Conservation (phyloP, 2,113 vertebrate species). For the Struthio camelus region DNA sequence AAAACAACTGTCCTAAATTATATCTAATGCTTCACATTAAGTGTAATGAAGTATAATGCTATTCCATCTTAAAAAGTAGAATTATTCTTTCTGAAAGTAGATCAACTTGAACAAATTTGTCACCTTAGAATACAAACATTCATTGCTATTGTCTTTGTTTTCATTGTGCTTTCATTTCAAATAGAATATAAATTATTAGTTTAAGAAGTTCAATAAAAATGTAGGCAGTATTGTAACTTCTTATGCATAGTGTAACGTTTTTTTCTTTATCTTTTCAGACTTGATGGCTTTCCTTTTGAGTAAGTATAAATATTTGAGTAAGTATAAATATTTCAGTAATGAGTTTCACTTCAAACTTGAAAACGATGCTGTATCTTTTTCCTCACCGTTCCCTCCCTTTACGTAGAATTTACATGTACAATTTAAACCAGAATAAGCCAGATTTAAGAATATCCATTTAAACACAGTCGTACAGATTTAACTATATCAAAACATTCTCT, state of each 20-base stretch:
- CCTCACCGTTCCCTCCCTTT: not conserved
- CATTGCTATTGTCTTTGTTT: conserved; percentile 13
- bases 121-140: not conserved
- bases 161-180: conserved; percentile 20
- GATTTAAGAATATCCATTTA: not conserved
- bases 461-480: not conserved
- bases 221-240: not conserved
- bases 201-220: conserved; percentile 19
- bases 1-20: no score
- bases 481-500: not conserved
- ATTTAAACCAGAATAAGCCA: not conserved
- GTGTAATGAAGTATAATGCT: not conserved
- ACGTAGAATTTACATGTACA: not conserved
- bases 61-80: not conserved
- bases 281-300: conserved; percentile 94
- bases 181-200: not conserved
- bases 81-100: not conserved
- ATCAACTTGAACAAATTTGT: not conserved
- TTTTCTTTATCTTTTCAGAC: conserved; percentile 83
- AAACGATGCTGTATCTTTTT: not conserved
- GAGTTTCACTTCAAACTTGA: not conserved
- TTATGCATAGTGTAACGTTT: conserved; percentile 53
- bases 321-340: conserved; percentile 53
- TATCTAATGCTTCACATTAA: not conserved
- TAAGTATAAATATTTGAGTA: conserved; percentile 79